Evolutionary conservation across 2,888 invertebrate species (phyloP), one percentile per base, ranked within the genome.

Genomic region (Drosophila greeni): DNA sequence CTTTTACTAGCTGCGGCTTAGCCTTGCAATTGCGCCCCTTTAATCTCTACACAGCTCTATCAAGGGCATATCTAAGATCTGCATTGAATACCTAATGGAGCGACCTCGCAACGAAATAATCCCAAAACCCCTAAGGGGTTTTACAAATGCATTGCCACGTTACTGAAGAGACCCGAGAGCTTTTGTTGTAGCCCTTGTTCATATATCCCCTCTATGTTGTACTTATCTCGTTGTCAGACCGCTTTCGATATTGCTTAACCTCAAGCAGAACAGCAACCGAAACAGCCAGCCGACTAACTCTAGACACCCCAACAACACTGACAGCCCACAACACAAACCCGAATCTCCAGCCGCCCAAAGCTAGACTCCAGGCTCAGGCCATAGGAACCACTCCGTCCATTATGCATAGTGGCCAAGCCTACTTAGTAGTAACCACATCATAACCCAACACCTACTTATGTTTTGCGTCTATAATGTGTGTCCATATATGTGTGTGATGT

Each of bases 231-330:
- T 81, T 78, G 66, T 76, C 75, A 84, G 85, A 75, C 61, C 72
- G 77, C 76, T 75, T 82, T 75, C 75, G 72, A 53, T 84, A 74
- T 72, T 76, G 75, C 76, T 84, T 72, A 71, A 56, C 64, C 56
- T 43, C 48, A 61, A 65, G 58, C 58, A 61, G 70, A 64, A 31
- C 76, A 49, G 24, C 56, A 64, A 40, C 45, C 68, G 39, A 43
- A 36, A 51, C 61, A 45, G 43, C 36, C 62, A 53, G 61, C 72
- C 59, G 59, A 58, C 61, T 66, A 74, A 55, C 54, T n/a, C 34
- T 42, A 70, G 66, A 62, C 54, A 54, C 45, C 18, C 45, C 20
- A 47, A 31, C 45, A 56, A 64, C 55, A 56, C 51, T 57, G 70
- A 68, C 54, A 57, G 24, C 61, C 39, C 52, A 71, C 48, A 53